A percentile compares a stretch with the other conserved stretches of the same genome.
phyloP scores from a whole-genome alignment of 2,888 invertebrate species.

The Cecidostiba fungosa region DNA sequence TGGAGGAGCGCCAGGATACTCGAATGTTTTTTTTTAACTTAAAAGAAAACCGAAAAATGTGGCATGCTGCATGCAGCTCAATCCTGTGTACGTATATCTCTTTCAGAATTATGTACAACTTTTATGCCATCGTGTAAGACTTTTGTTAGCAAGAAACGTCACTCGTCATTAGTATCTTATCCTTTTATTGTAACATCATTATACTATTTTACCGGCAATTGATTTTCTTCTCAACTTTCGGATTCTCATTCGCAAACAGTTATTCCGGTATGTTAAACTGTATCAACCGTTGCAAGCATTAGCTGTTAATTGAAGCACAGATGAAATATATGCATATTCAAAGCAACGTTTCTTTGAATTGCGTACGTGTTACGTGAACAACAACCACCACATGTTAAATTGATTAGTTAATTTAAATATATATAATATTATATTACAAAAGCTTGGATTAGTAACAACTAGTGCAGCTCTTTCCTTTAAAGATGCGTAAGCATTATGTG shows the following conservation, averaged over 20 bases:
- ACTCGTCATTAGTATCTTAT: neutral
- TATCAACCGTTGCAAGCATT: neutral
- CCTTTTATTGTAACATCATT: neutral
- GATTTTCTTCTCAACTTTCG: no score
- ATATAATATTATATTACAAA: constrained; percentile 5
- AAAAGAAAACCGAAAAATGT: constrained; percentile 54
- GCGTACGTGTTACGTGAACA: neutral
- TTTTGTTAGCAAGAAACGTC: constrained; percentile 19
- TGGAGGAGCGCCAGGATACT: constrained; percentile 79
- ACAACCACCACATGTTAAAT: neutral
- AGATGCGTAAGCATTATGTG: neutral
- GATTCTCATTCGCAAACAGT: neutral
- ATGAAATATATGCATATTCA: neutral
- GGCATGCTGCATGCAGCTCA: constrained; percentile 76
- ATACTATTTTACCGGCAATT: no score
- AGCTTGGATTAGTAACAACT: neutral
- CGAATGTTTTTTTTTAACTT: constrained; percentile 37
- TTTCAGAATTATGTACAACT: neutral
- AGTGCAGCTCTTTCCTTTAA: neutral
- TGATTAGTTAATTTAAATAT: neutral
- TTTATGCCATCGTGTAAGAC: neutral
- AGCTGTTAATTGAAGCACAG: neutral
- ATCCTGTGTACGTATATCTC: constrained; percentile 70
- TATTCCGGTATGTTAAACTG: neutral
- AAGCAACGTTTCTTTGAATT: constrained; percentile 19